Conservation (phyloP, 2,113 vertebrate genomes). For the Ploceus nigricollis region DNA sequence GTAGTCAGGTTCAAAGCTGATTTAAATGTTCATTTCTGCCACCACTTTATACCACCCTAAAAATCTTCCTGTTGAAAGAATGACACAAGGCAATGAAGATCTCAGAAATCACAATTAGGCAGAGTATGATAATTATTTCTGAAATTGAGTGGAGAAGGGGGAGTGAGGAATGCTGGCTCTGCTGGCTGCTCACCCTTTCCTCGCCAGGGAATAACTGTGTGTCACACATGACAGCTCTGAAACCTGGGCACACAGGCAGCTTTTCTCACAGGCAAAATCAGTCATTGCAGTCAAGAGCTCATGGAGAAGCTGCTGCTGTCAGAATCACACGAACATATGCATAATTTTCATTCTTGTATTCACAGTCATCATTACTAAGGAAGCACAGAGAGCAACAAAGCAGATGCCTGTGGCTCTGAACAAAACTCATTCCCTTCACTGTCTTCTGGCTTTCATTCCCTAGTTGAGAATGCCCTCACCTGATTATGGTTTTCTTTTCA, state of each 20-base stretch:
- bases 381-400: not conserved
- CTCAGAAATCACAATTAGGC: not conserved
- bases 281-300: not conserved
- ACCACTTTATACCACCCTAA: not conserved
- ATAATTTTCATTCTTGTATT: not conserved
- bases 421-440: not conserved
- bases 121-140: not conserved
- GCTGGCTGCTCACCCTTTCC: not conserved
- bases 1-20: not conserved
- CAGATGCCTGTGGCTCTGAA: not conserved
- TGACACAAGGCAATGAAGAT: not conserved
- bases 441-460: not conserved
- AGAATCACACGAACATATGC: not conserved
- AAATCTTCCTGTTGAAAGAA: not conserved
- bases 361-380: not conserved
- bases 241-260: not conserved
- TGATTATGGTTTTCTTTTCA: not conserved
- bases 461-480: not conserved
- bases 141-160: not conserved
- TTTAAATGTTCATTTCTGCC: not conserved
- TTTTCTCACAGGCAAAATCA: conserved; percentile 6
- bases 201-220: not conserved
- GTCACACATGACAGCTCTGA: not conserved
- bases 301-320: not conserved
- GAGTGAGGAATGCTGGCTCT: not conserved